Evolutionary conservation across 2,113 vertebrate species (phyloP).

Genomic region (Theropithecus gelada): DNA sequence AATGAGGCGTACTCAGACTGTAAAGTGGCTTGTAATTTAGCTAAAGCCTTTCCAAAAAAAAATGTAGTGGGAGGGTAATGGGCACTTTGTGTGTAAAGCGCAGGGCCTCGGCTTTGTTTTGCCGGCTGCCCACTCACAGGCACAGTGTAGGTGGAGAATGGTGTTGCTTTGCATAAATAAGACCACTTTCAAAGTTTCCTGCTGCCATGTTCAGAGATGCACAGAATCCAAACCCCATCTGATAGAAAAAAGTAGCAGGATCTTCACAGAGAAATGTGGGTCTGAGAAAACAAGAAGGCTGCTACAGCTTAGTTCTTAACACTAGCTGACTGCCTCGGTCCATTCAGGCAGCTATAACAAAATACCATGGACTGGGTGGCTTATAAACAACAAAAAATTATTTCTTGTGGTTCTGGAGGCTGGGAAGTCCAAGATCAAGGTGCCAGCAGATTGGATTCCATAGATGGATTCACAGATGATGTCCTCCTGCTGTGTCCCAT

Average conservation of each 20-base stretch:
- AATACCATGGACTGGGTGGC: background rate
- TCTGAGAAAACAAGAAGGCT: background rate
- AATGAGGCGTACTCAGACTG: background rate
- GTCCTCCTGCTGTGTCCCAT: background rate
- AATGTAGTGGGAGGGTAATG: conserved; percentile 15
- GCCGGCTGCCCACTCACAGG: background rate
- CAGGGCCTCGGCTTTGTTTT: background rate
- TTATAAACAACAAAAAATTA: background rate
- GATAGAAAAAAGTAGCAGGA: background rate
- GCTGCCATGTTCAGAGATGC: background rate
- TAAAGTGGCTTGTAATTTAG: conserved; percentile 56
- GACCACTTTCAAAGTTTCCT: background rate
- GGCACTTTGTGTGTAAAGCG: background rate
- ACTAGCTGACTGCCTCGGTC: too few relatives aligned
- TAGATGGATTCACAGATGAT: background rate
- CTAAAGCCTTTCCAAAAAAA: conserved; percentile 50
- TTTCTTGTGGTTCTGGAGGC: background rate
- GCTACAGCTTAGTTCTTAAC: background rate
- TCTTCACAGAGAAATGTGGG: background rate
- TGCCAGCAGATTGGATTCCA: background rate
- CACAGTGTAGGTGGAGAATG: background rate
- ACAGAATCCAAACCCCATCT: background rate
- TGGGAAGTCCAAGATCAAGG: background rate
- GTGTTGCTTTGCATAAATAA: background rate
- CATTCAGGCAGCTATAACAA: background rate